phyloP scores from a whole-genome alignment of 1,140 invertebrate genomes.

The Ectropis grisescens region DNA sequence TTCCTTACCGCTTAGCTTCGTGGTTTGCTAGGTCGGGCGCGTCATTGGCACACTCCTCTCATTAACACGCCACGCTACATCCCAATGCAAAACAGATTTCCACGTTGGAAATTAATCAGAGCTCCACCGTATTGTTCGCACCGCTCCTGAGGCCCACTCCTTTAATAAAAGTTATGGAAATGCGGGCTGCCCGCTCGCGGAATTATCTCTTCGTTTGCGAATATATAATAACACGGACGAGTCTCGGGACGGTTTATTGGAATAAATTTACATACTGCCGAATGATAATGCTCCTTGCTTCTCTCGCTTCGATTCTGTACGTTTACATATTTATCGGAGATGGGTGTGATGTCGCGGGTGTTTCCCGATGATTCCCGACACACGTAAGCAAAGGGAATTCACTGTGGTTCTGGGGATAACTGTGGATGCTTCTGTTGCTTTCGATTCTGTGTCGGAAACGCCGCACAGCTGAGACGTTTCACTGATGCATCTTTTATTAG shows the following conservation, averaged over 20 bases:
- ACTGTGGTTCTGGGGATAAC: background rate
- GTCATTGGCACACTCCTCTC: slow-evolving; percentile 7
- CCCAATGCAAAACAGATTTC: slow-evolving; percentile 54
- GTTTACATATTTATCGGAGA: slow-evolving; percentile 62
- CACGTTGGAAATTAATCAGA: slow-evolving; percentile 60
- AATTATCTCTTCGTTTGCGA: slow-evolving; percentile 65
- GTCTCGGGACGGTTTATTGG: slow-evolving; percentile 50
- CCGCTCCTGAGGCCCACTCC: slow-evolving; percentile 36
- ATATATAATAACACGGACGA: slow-evolving; percentile 58
- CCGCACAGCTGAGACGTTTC: slow-evolving; percentile 4
- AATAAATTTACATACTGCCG: slow-evolving; percentile 64
- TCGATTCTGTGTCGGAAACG: too few species aligned
- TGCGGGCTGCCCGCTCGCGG: slow-evolving; percentile 36
- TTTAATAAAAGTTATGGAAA: slow-evolving; percentile 68
- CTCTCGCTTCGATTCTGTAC: slow-evolving; percentile 41
- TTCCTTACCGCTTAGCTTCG: too few species aligned
- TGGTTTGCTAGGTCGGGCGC: too few species aligned
- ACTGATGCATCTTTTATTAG: slow-evolving; percentile 5
- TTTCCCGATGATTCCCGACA: slow-evolving; percentile 8
- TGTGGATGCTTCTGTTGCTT: too few species aligned
- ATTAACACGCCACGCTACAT: slow-evolving; percentile 25
- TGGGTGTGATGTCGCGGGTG: slow-evolving; percentile 24
- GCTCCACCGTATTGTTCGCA: slow-evolving; percentile 46
- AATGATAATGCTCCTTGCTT: slow-evolving; percentile 37
- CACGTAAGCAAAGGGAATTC: slow-evolving; percentile 2